Evolutionary conservation across 2,888 invertebrate species (phyloP), one percentile per base, ranked within the genome.

Genomic region (Pteria penguin): DNA sequence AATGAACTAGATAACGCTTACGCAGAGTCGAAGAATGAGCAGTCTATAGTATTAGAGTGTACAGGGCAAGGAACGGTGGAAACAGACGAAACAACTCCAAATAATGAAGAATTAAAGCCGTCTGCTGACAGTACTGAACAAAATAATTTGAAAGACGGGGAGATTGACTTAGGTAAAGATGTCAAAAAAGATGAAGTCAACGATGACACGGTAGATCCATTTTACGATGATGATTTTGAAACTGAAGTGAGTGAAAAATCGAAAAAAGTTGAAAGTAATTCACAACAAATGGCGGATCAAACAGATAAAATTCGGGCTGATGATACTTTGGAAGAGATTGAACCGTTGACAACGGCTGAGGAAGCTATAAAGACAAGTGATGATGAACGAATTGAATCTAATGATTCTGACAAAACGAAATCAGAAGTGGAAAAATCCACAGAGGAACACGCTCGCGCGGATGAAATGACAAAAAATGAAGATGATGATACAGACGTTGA

Each of bases 401-500:
- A 72, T 14, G 75, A 75, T 52, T 33, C 77, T 27, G 70, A 73
- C 18, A 58, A 31, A 54, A 73, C 32, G 18, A 77, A 73, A 55
- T 66, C 72, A 54, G 70, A 73, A 26, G 36, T 66, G 11, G 73
- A 72, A 31, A 67, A 68, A 63, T 62, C 55, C 36, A 62, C 58
- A 54, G 70, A 36, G 32, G 77, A 70, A 24, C 65, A 70, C 33
- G 77, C 69, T 26, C 69, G 62, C 24, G 66, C 69, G n/a, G 55
- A 73, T 66, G 73, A 69, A 31, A 26, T 65, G 24, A 22, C 63
- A 5, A 63, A 58, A 31, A 36, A 58, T 22, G 31, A 14, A 8
- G 52, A 29, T 29, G 65, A 70, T 65, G 75, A 75, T 55, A 75
- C 73, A 32, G 73, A 73, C n/a, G 32, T 58, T n/a, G 75, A 75